phyloP scores from a whole-genome alignment of 2,888 invertebrate species.

The Nasonia oneida region DNA sequence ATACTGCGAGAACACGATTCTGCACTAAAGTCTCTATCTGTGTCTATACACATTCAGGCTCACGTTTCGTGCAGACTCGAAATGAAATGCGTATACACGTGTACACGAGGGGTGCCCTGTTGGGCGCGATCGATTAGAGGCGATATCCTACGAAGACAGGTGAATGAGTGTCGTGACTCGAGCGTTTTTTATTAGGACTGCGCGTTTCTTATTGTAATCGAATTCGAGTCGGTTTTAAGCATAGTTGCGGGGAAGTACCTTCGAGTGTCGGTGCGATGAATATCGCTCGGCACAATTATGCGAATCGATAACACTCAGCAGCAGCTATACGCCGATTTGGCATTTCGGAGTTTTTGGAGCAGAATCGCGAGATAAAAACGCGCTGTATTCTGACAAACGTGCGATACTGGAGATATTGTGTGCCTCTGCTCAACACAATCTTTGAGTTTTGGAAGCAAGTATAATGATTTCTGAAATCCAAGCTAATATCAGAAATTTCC shows the following conservation, averaged over 20 bases:
- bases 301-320: not conserved
- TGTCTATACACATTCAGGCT: not conserved
- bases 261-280: not conserved
- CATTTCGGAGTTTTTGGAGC: conserved; percentile 4
- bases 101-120: not conserved
- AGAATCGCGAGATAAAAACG: not conserved
- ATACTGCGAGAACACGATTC: conserved; percentile 18
- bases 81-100: conserved; percentile 22
- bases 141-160: not conserved
- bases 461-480: not conserved
- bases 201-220: not conserved
- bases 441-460: not conserved
- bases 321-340: not conserved
- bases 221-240: too few species aligned
- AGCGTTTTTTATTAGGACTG: not conserved
- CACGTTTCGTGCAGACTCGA: conserved; percentile 24
- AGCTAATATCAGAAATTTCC: not conserved
- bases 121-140: conserved; percentile 26
- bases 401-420: too few species aligned
- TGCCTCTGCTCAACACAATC: too few species aligned
- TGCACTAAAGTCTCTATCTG: conserved; percentile 17
- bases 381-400: not conserved
- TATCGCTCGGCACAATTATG: not conserved
- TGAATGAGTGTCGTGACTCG: not conserved
- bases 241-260: too few species aligned